Conservation (phyloP, 2,113 vertebrate genomes). For the Diadophis punctatus region DNA sequence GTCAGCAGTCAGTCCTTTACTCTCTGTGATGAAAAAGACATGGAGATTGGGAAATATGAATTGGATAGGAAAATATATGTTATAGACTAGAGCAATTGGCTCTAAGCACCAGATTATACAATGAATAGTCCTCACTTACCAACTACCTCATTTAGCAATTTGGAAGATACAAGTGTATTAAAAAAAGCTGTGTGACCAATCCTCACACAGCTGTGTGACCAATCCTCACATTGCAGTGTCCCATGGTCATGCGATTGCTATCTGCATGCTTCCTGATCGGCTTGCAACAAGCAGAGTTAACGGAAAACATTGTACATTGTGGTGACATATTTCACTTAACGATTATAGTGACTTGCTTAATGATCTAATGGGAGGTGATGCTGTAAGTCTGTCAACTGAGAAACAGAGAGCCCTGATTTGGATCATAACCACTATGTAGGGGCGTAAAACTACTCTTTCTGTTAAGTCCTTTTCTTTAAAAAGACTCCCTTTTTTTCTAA, state of each 20-base stretch:
- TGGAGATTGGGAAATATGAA: slow-evolving; percentile 17
- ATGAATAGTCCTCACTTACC: background rate
- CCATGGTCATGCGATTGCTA: background rate
- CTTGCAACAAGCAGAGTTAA: background rate
- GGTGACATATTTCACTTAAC: background rate
- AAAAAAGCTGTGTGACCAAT: background rate
- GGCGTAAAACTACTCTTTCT: background rate
- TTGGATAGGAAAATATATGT: background rate
- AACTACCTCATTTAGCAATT: background rate
- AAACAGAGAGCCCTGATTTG: background rate
- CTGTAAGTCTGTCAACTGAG: background rate
- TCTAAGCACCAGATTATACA: background rate
- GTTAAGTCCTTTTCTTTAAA: background rate
- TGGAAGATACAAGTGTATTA: background rate
- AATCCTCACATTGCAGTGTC: background rate
- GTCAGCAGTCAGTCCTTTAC: slow-evolving; percentile 41
- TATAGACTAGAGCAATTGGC: background rate
- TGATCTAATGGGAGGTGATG: background rate
- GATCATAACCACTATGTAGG: background rate
- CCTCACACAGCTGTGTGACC: too few relatives aligned
- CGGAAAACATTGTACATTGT: background rate
- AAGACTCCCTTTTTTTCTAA: background rate
- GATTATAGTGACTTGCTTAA: background rate
- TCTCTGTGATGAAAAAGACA: slow-evolving; percentile 43
- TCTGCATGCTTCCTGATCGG: background rate